Evolutionary conservation across 2,888 invertebrate species (phyloP).

Genomic region (Corythucha ciliata): DNA sequence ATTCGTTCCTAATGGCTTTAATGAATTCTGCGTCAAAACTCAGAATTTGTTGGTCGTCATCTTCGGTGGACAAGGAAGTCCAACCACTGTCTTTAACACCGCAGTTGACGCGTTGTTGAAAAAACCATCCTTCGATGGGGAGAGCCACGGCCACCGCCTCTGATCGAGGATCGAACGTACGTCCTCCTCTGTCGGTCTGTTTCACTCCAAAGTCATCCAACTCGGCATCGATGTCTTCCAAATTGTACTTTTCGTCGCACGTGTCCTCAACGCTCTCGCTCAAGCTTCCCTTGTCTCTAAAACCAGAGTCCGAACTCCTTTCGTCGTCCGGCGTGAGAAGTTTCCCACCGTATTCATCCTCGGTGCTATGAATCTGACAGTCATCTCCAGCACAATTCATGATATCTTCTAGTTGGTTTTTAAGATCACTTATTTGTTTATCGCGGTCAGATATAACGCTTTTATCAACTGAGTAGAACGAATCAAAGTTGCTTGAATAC

Average conservation of each 20-base stretch:
- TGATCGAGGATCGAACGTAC: slow-evolving; percentile 19
- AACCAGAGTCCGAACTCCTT: slow-evolving; percentile 46
- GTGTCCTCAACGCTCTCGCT: slow-evolving; percentile 39
- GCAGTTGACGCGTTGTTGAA: slow-evolving; percentile 33
- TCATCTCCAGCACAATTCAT: slow-evolving; percentile 33
- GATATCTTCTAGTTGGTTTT: slow-evolving; percentile 34
- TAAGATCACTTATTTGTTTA: slow-evolving; percentile 34
- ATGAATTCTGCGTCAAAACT: slow-evolving; percentile 61
- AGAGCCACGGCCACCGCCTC: slow-evolving; percentile 12
- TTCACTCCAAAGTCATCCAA: slow-evolving; percentile 33
- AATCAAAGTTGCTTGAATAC: slow-evolving; percentile 26
- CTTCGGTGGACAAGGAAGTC: slow-evolving; percentile 40
- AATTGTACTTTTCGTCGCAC: slow-evolving; percentile 38
- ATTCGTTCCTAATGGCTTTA: slow-evolving; percentile 58
- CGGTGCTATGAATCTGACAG: slow-evolving; percentile 37
- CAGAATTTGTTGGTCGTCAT: slow-evolving; percentile 44
- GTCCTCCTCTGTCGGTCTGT: slow-evolving; percentile 23
- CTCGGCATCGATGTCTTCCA: slow-evolving; percentile 39
- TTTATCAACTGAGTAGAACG: slow-evolving; percentile 28
- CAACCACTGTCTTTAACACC: slow-evolving; percentile 43
- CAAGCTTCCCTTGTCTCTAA: slow-evolving; percentile 44
- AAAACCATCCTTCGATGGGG: slow-evolving; percentile 34
- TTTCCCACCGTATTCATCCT: slow-evolving; percentile 43
- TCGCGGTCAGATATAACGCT: slow-evolving; percentile 33
- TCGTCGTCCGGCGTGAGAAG: slow-evolving; percentile 46